Base-by-base conservation (phyloP, 2,797 vertebrate genomes). In the Manis pentadactyla region DNA sequence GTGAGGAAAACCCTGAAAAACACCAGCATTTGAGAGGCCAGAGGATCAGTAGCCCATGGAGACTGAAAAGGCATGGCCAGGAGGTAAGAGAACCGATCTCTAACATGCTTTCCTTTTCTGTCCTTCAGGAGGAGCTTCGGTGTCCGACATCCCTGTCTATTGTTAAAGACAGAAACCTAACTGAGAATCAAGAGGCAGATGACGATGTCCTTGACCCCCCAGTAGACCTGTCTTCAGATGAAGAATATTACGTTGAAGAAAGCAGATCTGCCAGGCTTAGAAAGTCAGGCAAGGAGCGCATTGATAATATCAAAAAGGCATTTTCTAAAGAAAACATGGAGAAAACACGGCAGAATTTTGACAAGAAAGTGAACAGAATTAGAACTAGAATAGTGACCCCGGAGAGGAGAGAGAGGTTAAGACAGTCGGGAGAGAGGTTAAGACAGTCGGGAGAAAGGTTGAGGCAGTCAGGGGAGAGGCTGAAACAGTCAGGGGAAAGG, bases 311-410 rank as follows among this genome's bases (percentile, higher is more conserved):
- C 97, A 99, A 99, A 98, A 99, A 99, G 2, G 99, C 99, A 3
- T 99, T 99, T 98, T 99, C 99, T 97, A 99, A 99, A 97, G 99
- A 99, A 98, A 99, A 98, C 96, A 99, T 99, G 98, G 98, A 98
- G 98, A 99, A 99, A 97, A 99, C 99, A 6, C 99, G 99, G 79
- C 99, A 99, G 97, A 99, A 98, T 97, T 98, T 99, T 93, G 99
- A 99, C 97, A 99, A 99, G 98, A 99, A 98, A 98, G 99, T 99
- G 97, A 99, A 99, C 98, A 98, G 98, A 98, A 99, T 99, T 86
- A 99, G 99, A 75, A 99, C 99, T 83, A 99, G 99, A 98, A 99
- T 99, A 49, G 99, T 99, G 94, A 99, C 99, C 0, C 99, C 99
- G 0, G 99, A 99, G 97, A 98, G 99, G 89, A 98, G 99, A 96